Conservation (phyloP, 2,888 invertebrate genomes). For the Digitonthophagus gazella region DNA sequence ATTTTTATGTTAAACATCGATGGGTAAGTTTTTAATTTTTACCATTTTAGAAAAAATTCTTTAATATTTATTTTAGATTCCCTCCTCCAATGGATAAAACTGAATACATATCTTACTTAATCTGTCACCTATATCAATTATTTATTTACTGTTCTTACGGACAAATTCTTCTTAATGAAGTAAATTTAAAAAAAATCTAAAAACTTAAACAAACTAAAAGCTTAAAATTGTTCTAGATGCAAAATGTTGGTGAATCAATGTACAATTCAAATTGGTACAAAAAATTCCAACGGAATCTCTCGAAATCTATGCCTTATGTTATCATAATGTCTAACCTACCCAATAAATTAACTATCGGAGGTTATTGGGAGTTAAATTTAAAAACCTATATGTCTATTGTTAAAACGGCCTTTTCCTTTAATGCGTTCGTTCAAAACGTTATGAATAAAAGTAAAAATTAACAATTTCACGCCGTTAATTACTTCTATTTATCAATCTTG, state of each 20-base stretch:
- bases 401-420: neutral
- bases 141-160: constrained; percentile 2
- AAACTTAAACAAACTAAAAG: too few species aligned
- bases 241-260: neutral
- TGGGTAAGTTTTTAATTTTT: neutral
- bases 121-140: neutral
- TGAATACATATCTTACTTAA: neutral
- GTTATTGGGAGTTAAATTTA: constrained; percentile 10
- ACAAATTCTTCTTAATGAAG: constrained; percentile 1
- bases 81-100: constrained; percentile 1
- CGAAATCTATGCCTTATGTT: neutral
- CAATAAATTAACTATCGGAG: constrained; percentile 3
- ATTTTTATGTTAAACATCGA: constrained; percentile 5
- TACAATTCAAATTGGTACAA: constrained; percentile 7
- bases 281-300: neutral
- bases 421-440: neutral
- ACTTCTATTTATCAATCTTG: neutral
- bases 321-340: constrained; percentile 6
- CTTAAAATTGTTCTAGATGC: neutral
- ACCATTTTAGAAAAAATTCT: neutral
- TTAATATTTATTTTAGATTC: too few species aligned
- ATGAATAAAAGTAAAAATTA: neutral
- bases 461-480: neutral
- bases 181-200: neutral
- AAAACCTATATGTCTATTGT: constrained; percentile 7